A percentile compares a stretch with the other conserved stretches of the same genome.
Evolutionary conservation across 2,113 vertebrate species (phyloP).

Genomic region (Hydropotes inermis): DNA sequence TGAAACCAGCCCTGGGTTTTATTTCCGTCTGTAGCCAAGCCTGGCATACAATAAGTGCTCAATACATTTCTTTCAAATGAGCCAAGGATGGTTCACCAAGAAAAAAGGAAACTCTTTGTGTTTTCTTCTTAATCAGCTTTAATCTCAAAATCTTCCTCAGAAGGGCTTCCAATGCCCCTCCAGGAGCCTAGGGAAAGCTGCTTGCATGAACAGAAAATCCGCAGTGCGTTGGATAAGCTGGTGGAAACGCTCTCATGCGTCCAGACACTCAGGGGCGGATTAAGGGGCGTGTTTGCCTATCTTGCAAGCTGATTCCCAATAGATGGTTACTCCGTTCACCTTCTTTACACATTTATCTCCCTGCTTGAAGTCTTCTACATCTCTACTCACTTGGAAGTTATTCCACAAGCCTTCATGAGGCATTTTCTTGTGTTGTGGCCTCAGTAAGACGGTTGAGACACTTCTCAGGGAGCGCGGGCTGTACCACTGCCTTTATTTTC

Average conservation of each 20-base stretch:
- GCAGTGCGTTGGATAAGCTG: background rate
- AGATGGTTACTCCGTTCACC: background rate
- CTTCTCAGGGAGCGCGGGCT: background rate
- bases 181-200: background rate
- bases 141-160: background rate
- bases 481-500: background rate
- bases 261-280: background rate
- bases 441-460: rapidly evolving
- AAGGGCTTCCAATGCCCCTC: background rate
- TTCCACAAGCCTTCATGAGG: background rate
- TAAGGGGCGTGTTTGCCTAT: background rate
- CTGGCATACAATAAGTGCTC: background rate
- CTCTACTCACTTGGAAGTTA: background rate
- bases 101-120: background rate
- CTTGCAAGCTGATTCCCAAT: background rate
- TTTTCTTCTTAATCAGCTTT: background rate
- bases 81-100: background rate
- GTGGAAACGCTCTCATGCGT: background rate
- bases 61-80: background rate
- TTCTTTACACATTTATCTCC: background rate
- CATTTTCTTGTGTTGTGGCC: background rate
- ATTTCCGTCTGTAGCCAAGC: background rate
- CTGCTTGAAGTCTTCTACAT: background rate
- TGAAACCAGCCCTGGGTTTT: background rate
- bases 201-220: background rate